Conservation (phyloP, 2,888 invertebrate species). For the Drosophila anomalata region DNA sequence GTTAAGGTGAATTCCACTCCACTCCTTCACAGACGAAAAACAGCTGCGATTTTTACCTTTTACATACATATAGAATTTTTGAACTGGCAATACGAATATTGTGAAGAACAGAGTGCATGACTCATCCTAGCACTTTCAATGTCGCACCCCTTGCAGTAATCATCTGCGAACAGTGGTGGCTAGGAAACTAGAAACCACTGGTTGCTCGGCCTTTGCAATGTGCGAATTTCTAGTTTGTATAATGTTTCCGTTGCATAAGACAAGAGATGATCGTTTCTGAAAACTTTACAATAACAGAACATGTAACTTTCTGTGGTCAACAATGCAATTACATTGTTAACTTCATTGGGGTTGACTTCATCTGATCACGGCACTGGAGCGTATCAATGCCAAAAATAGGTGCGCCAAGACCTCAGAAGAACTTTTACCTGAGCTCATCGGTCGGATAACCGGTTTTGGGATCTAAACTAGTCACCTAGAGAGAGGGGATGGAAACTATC, state of each 20-base stretch:
- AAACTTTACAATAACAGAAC: too few species aligned
- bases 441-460: conserved; percentile 22
- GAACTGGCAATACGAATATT: conserved; percentile 5
- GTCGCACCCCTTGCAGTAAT: conserved; percentile 10
- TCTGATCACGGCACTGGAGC: not conserved
- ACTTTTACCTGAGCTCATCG: conserved; percentile 22
- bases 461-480: conserved; percentile 15
- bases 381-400: not conserved
- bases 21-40: conserved; percentile 6
- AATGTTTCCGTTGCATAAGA: not conserved
- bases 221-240: not conserved
- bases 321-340: too few species aligned
- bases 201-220: not conserved
- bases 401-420: not conserved
- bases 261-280: not conserved
- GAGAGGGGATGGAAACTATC: conserved; percentile 20
- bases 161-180: not conserved
- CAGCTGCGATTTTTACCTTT: conserved; percentile 52
- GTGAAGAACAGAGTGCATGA: conserved; percentile 2
- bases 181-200: conserved; percentile 4
- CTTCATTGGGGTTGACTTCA: not conserved
- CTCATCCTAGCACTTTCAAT: conserved; percentile 14
- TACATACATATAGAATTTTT: not conserved
- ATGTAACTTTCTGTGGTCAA: too few species aligned
- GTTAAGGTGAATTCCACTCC: conserved; percentile 3